phyloP scores from a whole-genome alignment of 92 coral and sea anemone genomes.

The Porites evermanni region DNA sequence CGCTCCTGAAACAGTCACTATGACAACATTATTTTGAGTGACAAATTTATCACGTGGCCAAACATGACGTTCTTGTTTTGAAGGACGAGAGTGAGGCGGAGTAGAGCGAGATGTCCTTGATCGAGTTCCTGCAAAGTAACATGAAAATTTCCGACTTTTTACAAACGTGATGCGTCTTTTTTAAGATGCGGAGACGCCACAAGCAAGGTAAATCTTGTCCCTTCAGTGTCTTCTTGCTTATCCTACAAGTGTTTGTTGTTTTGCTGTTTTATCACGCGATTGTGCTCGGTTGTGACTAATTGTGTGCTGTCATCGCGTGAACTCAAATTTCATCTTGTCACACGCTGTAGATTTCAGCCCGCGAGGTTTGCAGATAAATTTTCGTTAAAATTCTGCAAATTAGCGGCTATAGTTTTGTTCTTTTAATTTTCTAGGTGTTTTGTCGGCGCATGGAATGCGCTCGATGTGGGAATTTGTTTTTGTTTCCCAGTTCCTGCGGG shows the following conservation, averaged over 20 bases:
- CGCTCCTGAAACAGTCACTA: slow-evolving; percentile 17
- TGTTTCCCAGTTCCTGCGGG: slow-evolving; percentile 97
- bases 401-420: slow-evolving; percentile 34
- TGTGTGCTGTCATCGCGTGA: slow-evolving; percentile 98
- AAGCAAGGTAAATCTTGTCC: slow-evolving; percentile 70
- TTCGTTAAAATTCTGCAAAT: slow-evolving; percentile 24
- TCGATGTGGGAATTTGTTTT: slow-evolving; percentile 98
- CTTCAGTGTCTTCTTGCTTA: slow-evolving; percentile 32
- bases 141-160: slow-evolving; percentile 70
- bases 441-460: slow-evolving; percentile 87
- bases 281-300: slow-evolving; percentile 90
- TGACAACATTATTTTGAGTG: slow-evolving; percentile 34
- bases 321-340: slow-evolving; percentile 96
- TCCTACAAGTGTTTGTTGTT: slow-evolving; percentile 56
- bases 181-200: slow-evolving; percentile 87
- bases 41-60: slow-evolving; percentile 82
- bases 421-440: slow-evolving; percentile 75
- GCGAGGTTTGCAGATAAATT: slow-evolving; percentile 47
- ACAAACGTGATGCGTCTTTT: slow-evolving; percentile 66
- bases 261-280: slow-evolving; percentile 81
- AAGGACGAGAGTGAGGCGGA: slow-evolving; percentile 90
- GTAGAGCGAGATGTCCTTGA: slow-evolving; percentile 83
- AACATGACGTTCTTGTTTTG: slow-evolving; percentile 98
- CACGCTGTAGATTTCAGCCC: slow-evolving; percentile 78
- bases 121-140: slow-evolving; percentile 72